phyloP scores from a whole-genome alignment of 2,888 invertebrate genomes.

The Cryptocephalus moraei region DNA sequence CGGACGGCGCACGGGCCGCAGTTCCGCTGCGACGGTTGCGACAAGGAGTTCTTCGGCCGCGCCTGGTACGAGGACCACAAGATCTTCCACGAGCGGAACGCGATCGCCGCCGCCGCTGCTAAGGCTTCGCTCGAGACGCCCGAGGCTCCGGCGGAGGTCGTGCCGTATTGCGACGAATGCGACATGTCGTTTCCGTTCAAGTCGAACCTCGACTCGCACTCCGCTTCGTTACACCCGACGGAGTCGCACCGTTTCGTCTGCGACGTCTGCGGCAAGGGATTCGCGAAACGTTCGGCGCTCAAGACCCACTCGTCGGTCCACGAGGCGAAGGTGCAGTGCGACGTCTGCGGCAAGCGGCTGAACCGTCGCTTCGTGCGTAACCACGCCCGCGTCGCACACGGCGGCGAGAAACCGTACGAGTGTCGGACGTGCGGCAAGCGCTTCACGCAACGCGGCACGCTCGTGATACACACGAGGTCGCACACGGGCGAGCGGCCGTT shows the following conservation, averaged over 20 bases:
- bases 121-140: background rate
- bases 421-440: too few species aligned
- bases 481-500: too few species aligned
- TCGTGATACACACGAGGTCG: too few species aligned
- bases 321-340: slow-evolving; percentile 31
- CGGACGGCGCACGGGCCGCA: too few species aligned
- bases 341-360: too few species aligned
- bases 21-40: too few species aligned
- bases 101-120: background rate
- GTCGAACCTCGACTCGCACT: background rate
- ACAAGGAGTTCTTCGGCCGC: background rate
- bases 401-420: too few species aligned
- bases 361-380: too few species aligned
- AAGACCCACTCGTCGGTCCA: slow-evolving; percentile 18
- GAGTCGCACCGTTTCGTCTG: slow-evolving; percentile 4
- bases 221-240: too few species aligned
- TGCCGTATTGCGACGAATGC: background rate
- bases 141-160: too few species aligned
- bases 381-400: too few species aligned
- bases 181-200: background rate
- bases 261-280: slow-evolving; percentile 18
- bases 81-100: background rate
- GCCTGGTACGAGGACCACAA: background rate
- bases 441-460: too few species aligned
- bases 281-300: slow-evolving; percentile 19